Evolutionary conservation across 2,797 vertebrate genomes (phyloP).

Genomic region (Tympanoctomys barrerae): DNA sequence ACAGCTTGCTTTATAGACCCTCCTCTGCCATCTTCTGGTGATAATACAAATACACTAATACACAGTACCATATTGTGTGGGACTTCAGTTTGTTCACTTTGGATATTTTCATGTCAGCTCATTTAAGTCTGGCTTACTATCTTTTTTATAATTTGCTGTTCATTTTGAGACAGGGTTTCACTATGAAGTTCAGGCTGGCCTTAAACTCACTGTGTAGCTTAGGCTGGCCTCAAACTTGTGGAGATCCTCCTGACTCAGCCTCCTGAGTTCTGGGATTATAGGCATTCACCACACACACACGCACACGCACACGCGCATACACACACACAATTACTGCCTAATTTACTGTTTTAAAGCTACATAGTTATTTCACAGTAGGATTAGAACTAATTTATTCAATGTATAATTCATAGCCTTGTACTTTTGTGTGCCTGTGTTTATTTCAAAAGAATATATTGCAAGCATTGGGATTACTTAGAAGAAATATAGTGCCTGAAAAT

Average conservation of each 20-base stretch:
- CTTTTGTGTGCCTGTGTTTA: constrained; percentile 20
- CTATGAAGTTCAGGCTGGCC: background rate
- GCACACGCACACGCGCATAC: too few species aligned
- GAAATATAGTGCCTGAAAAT: background rate
- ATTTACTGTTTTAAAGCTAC: background rate
- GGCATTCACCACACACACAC: background rate
- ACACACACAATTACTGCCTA: background rate
- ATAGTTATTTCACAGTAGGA: background rate
- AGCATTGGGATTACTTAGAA: constrained; percentile 27
- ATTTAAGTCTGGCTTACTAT: constrained; percentile 36
- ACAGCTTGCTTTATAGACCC: background rate
- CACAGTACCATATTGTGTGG: background rate
- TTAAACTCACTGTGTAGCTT: background rate
- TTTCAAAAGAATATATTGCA: constrained; percentile 45
- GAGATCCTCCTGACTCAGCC: background rate
- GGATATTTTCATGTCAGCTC: constrained; percentile 7
- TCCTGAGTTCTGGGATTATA: background rate
- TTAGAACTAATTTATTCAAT: background rate
- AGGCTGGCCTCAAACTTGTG: background rate
- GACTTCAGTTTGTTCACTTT: background rate
- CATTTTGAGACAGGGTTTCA: background rate
- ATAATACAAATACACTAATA: background rate
- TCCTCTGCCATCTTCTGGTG: background rate
- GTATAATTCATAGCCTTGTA: background rate
- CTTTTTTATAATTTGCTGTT: background rate